phyloP scores from a whole-genome alignment of 2,797 vertebrate species.

The Petrocephalus sullivani region DNA sequence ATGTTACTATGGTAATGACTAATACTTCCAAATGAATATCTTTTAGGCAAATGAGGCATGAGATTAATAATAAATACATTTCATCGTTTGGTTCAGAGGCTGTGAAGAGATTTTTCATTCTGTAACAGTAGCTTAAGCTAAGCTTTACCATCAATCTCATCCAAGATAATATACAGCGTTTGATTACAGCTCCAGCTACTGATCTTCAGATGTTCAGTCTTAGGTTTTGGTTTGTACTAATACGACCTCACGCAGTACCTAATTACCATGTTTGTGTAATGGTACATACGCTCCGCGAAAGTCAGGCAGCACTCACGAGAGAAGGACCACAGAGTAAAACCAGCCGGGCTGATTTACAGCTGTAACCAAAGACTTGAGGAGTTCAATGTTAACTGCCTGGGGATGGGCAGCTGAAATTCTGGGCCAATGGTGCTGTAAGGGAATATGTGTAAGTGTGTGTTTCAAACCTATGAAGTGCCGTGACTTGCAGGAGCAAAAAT shows the following conservation, averaged over 20 bases:
- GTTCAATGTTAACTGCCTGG: neutral
- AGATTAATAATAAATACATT: constrained; percentile 16
- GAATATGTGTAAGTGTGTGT: constrained; percentile 1
- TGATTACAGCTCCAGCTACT: neutral
- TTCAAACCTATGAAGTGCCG: constrained; percentile 39
- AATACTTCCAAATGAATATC: constrained; percentile 5
- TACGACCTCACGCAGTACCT: neutral
- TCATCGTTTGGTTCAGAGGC: neutral
- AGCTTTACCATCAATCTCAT: neutral
- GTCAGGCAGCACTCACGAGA: neutral
- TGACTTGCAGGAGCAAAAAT: constrained; percentile 48
- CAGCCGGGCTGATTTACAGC: neutral
- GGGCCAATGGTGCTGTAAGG: neutral
- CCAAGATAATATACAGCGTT: constrained; percentile 21
- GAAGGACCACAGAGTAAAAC: neutral
- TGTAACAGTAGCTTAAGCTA: constrained; percentile 8
- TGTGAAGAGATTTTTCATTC: constrained; percentile 2
- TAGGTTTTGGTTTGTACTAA: neutral
- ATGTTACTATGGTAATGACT: neutral
- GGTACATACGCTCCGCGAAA: neutral
- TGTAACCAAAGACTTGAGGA: neutral
- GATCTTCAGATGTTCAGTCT: constrained; percentile 1
- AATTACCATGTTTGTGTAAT: neutral
- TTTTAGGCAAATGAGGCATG: neutral
- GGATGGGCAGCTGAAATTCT: neutral